Evolutionary conservation across 1,140 invertebrate species (phyloP).

Genomic region (Campoletis sonorensis): DNA sequence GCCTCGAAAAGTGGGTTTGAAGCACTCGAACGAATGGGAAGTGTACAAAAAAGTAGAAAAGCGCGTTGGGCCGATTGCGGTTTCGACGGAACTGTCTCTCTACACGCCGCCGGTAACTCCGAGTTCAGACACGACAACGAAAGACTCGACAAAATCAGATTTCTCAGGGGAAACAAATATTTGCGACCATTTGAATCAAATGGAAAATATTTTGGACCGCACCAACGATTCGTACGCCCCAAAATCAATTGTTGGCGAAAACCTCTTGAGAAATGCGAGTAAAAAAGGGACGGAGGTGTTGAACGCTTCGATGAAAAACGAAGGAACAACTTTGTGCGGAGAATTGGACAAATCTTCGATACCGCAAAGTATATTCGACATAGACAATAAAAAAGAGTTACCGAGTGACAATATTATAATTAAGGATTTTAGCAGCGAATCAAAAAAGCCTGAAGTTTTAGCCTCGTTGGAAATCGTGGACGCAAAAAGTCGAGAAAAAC

Average conservation of each 20-base stretch:
- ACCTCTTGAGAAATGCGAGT: not conserved
- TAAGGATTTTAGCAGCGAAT: not conserved
- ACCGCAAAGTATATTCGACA: constrained; percentile 48
- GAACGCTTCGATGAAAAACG: not conserved
- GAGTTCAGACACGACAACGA: constrained; percentile 34
- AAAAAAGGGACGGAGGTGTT: not conserved
- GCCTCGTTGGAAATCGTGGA: not conserved
- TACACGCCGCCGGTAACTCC: constrained; percentile 63
- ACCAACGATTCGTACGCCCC: constrained; percentile 32
- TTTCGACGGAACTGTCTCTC: constrained; percentile 51
- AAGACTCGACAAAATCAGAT: constrained; percentile 35
- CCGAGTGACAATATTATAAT: not conserved
- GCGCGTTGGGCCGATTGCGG: constrained; percentile 30
- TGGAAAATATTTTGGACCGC: not conserved
- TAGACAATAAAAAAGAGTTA: constrained; percentile 36
- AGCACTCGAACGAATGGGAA: constrained; percentile 48
- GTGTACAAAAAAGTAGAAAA: constrained; percentile 26
- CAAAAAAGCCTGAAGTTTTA: not conserved
- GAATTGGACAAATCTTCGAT: not conserved
- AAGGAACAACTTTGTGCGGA: not conserved
- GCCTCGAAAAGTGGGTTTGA: constrained; percentile 49
- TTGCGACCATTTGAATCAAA: not conserved
- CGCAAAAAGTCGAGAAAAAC: not conserved
- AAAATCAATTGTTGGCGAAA: not conserved
- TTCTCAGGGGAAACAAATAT: constrained; percentile 32